phyloP scores from a whole-genome alignment of 2,888 invertebrate genomes.

The Yponomeuta sedellus region DNA sequence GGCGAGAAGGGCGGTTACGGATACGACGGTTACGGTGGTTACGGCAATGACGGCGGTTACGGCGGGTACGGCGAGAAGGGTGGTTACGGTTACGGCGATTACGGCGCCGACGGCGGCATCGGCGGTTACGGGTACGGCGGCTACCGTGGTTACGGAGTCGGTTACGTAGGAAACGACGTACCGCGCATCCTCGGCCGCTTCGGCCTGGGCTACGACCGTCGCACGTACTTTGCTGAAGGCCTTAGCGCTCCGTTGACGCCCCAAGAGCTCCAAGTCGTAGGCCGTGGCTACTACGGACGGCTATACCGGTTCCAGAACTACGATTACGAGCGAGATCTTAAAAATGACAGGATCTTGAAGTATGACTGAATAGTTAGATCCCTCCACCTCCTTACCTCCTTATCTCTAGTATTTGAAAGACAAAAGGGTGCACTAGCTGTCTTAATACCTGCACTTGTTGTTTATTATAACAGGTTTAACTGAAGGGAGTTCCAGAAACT shows the following conservation, averaged over 20 bases:
- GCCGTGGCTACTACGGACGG: conserved; percentile 6
- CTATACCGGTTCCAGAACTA: not conserved
- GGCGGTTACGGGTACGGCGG: not conserved
- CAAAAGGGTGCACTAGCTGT: not conserved
- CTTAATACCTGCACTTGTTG: not conserved
- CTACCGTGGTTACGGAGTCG: not conserved
- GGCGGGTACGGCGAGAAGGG: not conserved
- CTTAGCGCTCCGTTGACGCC: conserved; percentile 23
- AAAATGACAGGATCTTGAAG: not conserved
- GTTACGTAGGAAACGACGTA: conserved; percentile 12
- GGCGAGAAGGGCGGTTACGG: not conserved
- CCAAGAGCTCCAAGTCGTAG: conserved; percentile 19
- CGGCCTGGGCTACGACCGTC: conserved; percentile 27
- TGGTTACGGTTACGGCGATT: not conserved
- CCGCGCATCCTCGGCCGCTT: conserved; percentile 22
- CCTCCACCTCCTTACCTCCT: not conserved
- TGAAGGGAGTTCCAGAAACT: not conserved
- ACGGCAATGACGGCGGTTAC: not conserved
- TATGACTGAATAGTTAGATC: not conserved
- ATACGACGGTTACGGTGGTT: not conserved
- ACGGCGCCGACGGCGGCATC: not conserved
- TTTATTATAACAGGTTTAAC: not conserved
- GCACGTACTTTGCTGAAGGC: conserved; percentile 21
- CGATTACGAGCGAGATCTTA: not conserved
- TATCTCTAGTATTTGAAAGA: not conserved